A percentile compares a stretch with the other conserved stretches of the same genome.
These are phyloP conservation scores for Morone chrysops DNA, from an alignment of 2,113 vertebrate genomes.

Conservation along the genomic window DNA sequence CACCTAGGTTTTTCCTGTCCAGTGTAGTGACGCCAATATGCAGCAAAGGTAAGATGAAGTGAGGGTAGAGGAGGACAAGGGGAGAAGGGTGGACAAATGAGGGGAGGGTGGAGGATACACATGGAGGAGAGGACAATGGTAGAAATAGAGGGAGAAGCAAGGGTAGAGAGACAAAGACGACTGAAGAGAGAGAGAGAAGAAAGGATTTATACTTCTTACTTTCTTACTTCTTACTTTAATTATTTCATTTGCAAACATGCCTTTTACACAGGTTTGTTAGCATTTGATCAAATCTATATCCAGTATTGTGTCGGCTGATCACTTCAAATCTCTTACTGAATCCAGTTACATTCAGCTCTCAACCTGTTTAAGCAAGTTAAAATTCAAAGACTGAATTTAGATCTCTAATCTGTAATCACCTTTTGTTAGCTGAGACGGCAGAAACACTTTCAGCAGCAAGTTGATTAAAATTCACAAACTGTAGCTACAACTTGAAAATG, in stretches of 20 bases:
- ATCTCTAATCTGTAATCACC: neutral
- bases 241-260: neutral
- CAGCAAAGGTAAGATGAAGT: conserved; percentile 13
- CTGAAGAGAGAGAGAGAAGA: neutral
- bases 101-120: neutral
- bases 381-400: neutral
- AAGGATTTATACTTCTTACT: neutral
- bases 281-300: neutral
- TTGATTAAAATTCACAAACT: conserved; percentile 1
- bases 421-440: neutral
- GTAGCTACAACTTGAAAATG: neutral
- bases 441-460: neutral
- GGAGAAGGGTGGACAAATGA: neutral
- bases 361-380: neutral
- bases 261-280: neutral
- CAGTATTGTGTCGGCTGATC: neutral
- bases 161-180: neutral
- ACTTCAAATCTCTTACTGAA: neutral
- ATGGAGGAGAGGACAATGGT: neutral
- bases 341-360: neutral
- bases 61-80: neutral
- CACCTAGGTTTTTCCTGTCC: neutral
- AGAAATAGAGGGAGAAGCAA: neutral
- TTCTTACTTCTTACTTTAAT: neutral
- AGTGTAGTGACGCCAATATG: conserved; percentile 27